Evolutionary conservation across 2,797 vertebrate genomes (phyloP).

Genomic region (Alosa sapidissima): DNA sequence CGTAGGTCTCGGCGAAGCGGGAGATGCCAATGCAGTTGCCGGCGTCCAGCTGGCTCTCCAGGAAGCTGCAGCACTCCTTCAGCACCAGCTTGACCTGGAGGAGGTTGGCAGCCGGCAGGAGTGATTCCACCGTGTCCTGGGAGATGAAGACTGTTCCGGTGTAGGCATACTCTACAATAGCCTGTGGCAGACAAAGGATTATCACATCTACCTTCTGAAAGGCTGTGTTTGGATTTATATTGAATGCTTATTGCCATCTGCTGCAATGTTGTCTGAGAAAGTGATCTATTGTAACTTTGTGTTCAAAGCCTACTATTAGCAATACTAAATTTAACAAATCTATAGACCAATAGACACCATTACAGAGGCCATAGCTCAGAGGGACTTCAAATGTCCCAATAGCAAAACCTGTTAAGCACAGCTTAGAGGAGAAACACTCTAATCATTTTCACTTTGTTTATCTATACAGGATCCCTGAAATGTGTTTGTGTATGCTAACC

Average conservation of each 20-base stretch:
- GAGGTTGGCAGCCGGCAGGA: conserved; percentile 96
- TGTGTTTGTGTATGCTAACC: no score
- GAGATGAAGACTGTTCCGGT: conserved; percentile 97
- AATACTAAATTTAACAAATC: no score
- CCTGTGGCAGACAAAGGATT: conserved; percentile 64
- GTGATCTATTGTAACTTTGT: no score
- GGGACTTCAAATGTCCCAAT: no score
- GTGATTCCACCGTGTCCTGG: conserved; percentile 95
- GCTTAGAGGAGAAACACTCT: no score
- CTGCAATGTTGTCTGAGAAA: no score
- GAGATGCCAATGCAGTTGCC: conserved; percentile 98
- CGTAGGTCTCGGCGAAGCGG: conserved; percentile 96
- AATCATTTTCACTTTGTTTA: no score
- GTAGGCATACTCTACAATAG: conserved; percentile 97
- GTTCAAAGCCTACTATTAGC: no score
- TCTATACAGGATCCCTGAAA: no score
- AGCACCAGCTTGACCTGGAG: conserved; percentile 96
- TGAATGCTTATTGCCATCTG: no score
- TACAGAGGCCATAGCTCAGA: background rate
- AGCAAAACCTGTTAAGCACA: no score
- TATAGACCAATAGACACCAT: background rate
- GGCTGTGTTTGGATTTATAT: no score
- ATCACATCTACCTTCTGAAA: background rate
- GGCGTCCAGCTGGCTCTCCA: conserved; percentile 96
- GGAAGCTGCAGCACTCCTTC: conserved; percentile 95